Conservation (phyloP, 2,113 vertebrate genomes). For the Nesoenas mayeri region DNA sequence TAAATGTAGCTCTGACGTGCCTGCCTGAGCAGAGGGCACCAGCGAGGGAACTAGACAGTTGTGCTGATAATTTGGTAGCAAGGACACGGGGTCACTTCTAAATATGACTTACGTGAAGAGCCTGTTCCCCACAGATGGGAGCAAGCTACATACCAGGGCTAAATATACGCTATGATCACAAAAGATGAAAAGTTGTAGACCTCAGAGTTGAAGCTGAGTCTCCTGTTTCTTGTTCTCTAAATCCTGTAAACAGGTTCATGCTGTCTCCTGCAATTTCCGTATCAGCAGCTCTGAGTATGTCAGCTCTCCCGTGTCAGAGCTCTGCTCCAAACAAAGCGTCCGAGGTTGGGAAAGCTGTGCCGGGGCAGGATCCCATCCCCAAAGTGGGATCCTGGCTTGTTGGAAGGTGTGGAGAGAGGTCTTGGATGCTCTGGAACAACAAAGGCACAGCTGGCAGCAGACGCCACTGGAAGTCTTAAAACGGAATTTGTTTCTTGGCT, state of each 20-base stretch:
- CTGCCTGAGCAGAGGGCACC: slow-evolving; percentile 1
- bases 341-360: neutral
- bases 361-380: neutral
- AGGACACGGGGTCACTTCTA: slow-evolving; percentile 59
- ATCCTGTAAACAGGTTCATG: neutral
- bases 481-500: neutral
- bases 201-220: neutral
- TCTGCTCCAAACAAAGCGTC: neutral
- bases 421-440: neutral
- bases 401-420: neutral
- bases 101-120: slow-evolving; percentile 53
- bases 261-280: neutral
- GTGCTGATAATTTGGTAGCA: slow-evolving; percentile 66
- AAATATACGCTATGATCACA: slow-evolving; percentile 59
- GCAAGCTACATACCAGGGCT: slow-evolving; percentile 52
- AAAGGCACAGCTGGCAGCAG: neutral
- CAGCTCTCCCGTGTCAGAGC: neutral
- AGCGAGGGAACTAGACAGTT: slow-evolving; percentile 34
- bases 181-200: slow-evolving; percentile 47
- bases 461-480: neutral
- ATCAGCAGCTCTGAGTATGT: neutral
- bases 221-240: slow-evolving; percentile 8
- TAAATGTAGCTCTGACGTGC: slow-evolving; percentile 19
- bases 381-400: neutral
- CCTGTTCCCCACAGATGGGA: slow-evolving; percentile 40